phyloP scores from a whole-genome alignment of 2,888 invertebrate species.

The Limnephilus rhombicus region DNA sequence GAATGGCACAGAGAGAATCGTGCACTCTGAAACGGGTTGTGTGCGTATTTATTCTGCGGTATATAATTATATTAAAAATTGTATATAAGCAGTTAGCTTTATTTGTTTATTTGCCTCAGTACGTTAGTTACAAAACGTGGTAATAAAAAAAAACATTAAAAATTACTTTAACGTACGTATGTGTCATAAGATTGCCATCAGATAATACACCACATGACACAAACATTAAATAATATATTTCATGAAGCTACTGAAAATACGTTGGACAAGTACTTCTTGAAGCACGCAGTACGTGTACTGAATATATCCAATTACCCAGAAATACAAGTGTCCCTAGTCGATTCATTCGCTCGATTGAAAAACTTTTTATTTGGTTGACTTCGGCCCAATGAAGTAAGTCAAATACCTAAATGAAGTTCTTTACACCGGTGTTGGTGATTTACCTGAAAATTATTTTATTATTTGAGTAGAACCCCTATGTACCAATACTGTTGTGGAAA shows the following conservation, averaged over 20 bases:
- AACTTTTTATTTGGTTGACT: not conserved
- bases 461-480: no score
- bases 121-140: no score
- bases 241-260: not conserved
- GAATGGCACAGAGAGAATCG: no score
- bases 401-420: not conserved
- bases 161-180: not conserved
- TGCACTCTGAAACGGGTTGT: no score
- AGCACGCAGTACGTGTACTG: not conserved
- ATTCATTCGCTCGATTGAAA: not conserved
- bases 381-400: not conserved
- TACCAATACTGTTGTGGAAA: no score
- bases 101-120: no score
- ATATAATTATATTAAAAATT: no score
- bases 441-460: not conserved
- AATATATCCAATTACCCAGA: not conserved
- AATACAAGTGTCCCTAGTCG: not conserved
- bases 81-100: no score
- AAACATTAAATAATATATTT: not conserved
- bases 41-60: no score
- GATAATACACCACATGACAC: not conserved
- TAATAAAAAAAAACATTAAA: not conserved
- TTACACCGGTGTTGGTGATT: not conserved
- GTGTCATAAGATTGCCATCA: not conserved
- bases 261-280: not conserved